These are phyloP conservation scores for Microchrysa polita DNA, from an alignment of 2,888 invertebrate genomes.

Conservation along the genomic window DNA sequence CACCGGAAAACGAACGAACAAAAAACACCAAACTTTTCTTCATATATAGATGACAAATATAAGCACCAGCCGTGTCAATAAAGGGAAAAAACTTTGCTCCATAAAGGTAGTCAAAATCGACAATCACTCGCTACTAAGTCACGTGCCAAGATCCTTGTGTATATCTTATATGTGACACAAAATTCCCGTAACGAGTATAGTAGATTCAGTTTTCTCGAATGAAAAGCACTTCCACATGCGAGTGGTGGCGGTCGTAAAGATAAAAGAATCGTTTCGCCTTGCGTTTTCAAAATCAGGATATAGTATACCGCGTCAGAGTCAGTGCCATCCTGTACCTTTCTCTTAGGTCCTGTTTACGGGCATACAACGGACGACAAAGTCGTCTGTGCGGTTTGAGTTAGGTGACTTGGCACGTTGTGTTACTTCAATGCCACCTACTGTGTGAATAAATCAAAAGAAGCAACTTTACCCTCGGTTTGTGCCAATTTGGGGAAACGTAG, in stretches of 20 bases:
- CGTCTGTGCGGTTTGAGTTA: neutral
- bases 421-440: conserved; percentile 33
- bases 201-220: neutral
- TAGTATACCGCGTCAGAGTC: too few relatives aligned
- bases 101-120: conserved; percentile 29
- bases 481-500: conserved; percentile 27
- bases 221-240: too few relatives aligned
- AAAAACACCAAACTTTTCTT: neutral
- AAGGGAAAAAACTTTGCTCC: conserved; percentile 9
- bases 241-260: conserved; percentile 22
- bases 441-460: conserved; percentile 43
- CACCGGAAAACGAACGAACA: too few relatives aligned
- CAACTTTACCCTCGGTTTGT: conserved; percentile 39
- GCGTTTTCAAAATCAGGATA: neutral
- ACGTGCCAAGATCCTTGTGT: conserved; percentile 26
- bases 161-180: neutral
- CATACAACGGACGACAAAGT: too few relatives aligned
- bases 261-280: conserved; percentile 23
- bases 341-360: too few relatives aligned
- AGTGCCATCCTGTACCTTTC: too few relatives aligned
- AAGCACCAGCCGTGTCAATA: conserved; percentile 22
- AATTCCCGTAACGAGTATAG: neutral
- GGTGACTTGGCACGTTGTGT: conserved; percentile 32
- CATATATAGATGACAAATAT: conserved; percentile 29
- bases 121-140: conserved; percentile 24